Evolutionary conservation across 2,888 invertebrate species (phyloP).

Genomic region (Eumerus sabulonum): DNA sequence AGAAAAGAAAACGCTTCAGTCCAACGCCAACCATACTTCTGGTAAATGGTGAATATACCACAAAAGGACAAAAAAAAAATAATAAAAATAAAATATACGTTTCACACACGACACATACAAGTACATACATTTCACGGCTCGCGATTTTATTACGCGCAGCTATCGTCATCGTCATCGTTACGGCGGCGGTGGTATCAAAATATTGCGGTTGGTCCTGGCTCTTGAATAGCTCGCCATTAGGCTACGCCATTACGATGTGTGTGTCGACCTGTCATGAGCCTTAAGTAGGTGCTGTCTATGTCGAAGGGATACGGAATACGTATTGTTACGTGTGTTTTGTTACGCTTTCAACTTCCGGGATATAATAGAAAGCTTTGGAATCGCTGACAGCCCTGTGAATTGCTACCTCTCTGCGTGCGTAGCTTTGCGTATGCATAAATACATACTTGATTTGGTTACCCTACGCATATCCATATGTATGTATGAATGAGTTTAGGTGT

Average conservation of each 20-base stretch:
- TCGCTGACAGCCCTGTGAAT: slow-evolving; percentile 27
- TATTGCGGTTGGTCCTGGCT: slow-evolving; percentile 5
- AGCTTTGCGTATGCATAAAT: background rate
- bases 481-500: background rate
- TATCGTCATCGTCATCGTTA: slow-evolving; percentile 1
- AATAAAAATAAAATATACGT: slow-evolving; percentile 24
- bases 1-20: background rate
- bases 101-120: slow-evolving; percentile 32
- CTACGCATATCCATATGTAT: background rate
- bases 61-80: too few relatives aligned
- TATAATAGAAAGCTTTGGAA: slow-evolving; percentile 43
- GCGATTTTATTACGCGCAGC: slow-evolving; percentile 40
- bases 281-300: slow-evolving; percentile 10
- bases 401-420: background rate
- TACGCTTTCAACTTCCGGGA: slow-evolving; percentile 30
- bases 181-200: slow-evolving; percentile 17
- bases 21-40: slow-evolving; percentile 24
- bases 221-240: background rate
- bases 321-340: slow-evolving; percentile 30
- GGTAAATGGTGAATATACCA: slow-evolving; percentile 32
- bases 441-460: background rate
- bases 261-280: slow-evolving; percentile 9
- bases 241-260: background rate
- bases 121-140: slow-evolving; percentile 53
- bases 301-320: slow-evolving; percentile 9